These are phyloP conservation scores for Apamea epomidion DNA, from an alignment of 2,888 invertebrate species.

Conservation along the genomic window DNA sequence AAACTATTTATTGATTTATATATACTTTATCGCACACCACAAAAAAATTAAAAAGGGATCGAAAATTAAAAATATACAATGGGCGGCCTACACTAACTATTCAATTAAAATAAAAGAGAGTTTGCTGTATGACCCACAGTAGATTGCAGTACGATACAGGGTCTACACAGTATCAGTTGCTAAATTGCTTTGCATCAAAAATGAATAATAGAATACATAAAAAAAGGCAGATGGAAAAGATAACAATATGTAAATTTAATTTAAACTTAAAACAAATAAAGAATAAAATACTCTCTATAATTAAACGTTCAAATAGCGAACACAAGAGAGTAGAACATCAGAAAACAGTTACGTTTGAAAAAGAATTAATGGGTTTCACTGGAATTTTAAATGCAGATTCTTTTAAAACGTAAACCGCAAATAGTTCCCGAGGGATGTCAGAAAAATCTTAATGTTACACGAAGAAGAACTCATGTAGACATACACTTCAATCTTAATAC, in stretches of 20 bases:
- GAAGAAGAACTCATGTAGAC: not conserved
- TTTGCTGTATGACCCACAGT: not conserved
- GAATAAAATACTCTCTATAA: not conserved
- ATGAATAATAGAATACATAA: not conserved
- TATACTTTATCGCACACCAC: no score
- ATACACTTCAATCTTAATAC: not conserved
- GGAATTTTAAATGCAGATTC: slow-evolving; percentile 53
- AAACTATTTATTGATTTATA: no score
- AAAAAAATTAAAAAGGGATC: not conserved
- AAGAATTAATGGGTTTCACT: slow-evolving; percentile 44
- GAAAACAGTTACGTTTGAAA: slow-evolving; percentile 32
- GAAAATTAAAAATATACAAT: no score
- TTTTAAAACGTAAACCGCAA: slow-evolving; percentile 38
- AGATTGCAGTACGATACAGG: not conserved
- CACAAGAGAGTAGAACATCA: slow-evolving; percentile 21
- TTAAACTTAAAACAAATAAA: not conserved
- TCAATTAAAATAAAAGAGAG: not conserved
- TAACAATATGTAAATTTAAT: not conserved
- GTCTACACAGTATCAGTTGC: not conserved
- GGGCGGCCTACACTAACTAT: no score
- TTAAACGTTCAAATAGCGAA: slow-evolving; percentile 35
- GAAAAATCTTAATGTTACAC: slow-evolving; percentile 32
- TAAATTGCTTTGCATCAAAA: not conserved
- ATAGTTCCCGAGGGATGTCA: slow-evolving; percentile 35
- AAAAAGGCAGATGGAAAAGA: not conserved